Base-by-base conservation (phyloP, 1,140 invertebrate genomes). In the Homalodisca vitripennis region DNA sequence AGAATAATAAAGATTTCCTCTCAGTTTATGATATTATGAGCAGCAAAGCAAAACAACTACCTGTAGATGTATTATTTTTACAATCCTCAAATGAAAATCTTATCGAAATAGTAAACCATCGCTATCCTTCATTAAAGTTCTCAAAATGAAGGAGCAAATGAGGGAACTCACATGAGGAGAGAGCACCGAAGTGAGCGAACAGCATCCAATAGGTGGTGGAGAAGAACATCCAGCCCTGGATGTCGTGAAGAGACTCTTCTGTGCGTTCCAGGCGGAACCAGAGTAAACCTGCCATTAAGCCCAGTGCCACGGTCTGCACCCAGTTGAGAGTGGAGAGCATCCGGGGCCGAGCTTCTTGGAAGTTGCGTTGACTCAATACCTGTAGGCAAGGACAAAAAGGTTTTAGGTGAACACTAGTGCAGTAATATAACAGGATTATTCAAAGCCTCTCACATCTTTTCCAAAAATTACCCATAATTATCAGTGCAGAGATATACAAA, bases 161-260 rank as follows among this genome's bases (percentile, higher is more conserved):
- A 17, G 34, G 17, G 34, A 41, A 60, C 84, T 86, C 77, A 89
- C 87, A 89, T 78, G 91, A 89, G 75, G 89, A 87, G 20, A 94
- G 82, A 66, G 92, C 89, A 73, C 90, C 89, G 76, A 94, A 93
- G 68, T 92, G 84, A 17, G 91, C 88, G 78, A 92, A 92, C 30
- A 94, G 82, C 88, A 93, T 93, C 92, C 91, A 94, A 76, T 93
- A 93, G 27, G 89, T 92, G 27, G 89, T 90, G 24, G 90, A 91
- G 80, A 93, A 93, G 77, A 93, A 93, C 87, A 93, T 91, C 89
- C 90, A 92, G 48, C 92, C 92, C 80, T 92, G 89, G 31, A 93
- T 87, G 79, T 94, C 91, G 68, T 89, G 86, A 29, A 94, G 81
- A 3, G 87, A 86, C 71, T 89, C 85, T 78, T 94, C 92, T 6